phyloP scores from a whole-genome alignment of 2,888 invertebrate species.

The Miltochrista miniata region DNA sequence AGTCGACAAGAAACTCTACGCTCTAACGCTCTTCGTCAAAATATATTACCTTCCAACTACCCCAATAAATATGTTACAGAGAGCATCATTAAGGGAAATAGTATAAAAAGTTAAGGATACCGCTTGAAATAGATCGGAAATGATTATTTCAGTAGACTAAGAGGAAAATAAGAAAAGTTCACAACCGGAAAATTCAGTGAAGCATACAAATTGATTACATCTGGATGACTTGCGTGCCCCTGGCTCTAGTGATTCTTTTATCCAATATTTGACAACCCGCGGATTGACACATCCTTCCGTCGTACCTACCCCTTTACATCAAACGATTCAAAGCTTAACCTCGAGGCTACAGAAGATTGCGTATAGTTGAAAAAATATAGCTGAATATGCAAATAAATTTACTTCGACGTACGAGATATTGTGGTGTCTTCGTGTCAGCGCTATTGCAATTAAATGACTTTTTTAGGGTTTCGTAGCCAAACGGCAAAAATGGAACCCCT shows the following conservation, averaged over 20 bases:
- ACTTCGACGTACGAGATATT: neutral
- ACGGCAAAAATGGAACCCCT: no score
- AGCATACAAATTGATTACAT: constrained; percentile 29
- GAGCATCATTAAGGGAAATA: neutral
- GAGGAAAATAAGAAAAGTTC: constrained; percentile 30
- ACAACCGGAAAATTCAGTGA: constrained; percentile 18
- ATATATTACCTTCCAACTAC: no score
- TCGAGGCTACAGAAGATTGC: constrained; percentile 3
- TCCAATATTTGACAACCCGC: constrained; percentile 31
- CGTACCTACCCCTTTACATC: constrained; percentile 17
- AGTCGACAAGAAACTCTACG: no score
- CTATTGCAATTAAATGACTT: no score
- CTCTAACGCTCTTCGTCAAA: no score
- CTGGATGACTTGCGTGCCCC: constrained; percentile 19
- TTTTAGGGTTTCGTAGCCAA: no score
- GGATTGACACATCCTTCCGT: constrained; percentile 21
- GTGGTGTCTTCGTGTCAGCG: no score
- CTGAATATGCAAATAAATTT: neutral
- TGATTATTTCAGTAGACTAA: constrained; percentile 35
- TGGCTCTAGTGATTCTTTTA: constrained; percentile 27
- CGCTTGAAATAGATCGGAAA: constrained; percentile 30
- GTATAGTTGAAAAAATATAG: neutral
- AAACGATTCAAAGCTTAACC: constrained; percentile 16
- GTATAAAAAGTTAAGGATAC: constrained; percentile 1
- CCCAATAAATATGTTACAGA: neutral